A percentile compares a stretch with the other conserved stretches of the same genome.
Conservation (phyloP, 2,888 invertebrate species). For the Catocala nupta region DNA sequence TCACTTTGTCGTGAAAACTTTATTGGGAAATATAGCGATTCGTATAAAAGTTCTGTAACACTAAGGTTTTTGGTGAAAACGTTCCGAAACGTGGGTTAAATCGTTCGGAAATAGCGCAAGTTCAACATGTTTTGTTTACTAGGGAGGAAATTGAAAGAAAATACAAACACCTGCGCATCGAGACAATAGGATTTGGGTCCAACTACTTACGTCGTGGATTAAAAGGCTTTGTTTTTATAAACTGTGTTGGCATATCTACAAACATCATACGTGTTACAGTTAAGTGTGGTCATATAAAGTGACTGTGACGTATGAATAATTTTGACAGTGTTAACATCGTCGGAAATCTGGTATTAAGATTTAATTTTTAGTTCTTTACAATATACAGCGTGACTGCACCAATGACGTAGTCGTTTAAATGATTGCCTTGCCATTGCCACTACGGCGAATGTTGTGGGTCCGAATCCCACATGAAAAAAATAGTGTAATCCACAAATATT, state of each 20-base stretch:
- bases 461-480: too few relatives aligned
- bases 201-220: slow-evolving; percentile 15
- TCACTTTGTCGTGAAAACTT: slow-evolving; percentile 28
- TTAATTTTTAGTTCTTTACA: too few relatives aligned
- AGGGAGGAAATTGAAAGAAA: slow-evolving; percentile 46
- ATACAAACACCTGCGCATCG: slow-evolving; percentile 43
- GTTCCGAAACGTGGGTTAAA: slow-evolving; percentile 43
- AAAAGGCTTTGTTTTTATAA: slow-evolving; percentile 17
- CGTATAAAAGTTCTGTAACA: slow-evolving; percentile 24
- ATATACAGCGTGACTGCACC: too few relatives aligned
- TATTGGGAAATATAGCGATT: slow-evolving; percentile 17
- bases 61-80: slow-evolving; percentile 16
- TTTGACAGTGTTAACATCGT: too few relatives aligned
- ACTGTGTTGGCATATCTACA: not conserved
- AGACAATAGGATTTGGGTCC: slow-evolving; percentile 27
- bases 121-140: slow-evolving; percentile 46
- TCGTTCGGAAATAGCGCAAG: slow-evolving; percentile 53
- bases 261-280: too few relatives aligned
- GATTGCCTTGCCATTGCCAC: too few relatives aligned
- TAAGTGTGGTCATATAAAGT: too few relatives aligned
- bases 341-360: too few relatives aligned
- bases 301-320: too few relatives aligned
- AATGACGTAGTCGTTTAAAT: too few relatives aligned
- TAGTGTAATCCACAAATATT: too few relatives aligned
- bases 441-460: too few relatives aligned